Percentiles rank a stretch among this genome's conserved stretches.
Conservation (phyloP, 1,140 invertebrate genomes). For the Hetaerina americana region DNA sequence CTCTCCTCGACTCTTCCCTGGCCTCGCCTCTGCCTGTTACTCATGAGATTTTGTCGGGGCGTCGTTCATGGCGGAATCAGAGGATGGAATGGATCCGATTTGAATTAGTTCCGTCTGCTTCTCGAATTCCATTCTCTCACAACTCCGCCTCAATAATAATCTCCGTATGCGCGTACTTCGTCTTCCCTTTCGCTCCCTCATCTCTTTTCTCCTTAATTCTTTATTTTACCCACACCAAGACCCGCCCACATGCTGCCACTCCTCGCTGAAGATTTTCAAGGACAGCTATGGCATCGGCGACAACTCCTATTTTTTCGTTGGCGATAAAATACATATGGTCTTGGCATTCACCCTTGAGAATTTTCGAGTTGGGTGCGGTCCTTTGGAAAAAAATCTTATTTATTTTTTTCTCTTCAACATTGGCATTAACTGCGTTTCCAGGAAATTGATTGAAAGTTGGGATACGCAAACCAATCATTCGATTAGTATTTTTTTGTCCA, state of each 20-base stretch:
- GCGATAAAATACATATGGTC: background rate
- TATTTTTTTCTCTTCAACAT: too few relatives aligned
- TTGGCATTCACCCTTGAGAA: background rate
- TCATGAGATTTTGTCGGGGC: too few relatives aligned
- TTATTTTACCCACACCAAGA: background rate
- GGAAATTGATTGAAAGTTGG: too few relatives aligned
- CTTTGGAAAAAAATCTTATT: too few relatives aligned
- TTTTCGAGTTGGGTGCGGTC: background rate
- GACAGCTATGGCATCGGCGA: background rate
- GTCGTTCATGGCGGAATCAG: too few relatives aligned
- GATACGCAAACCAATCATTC: too few relatives aligned
- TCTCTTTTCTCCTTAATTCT: background rate
- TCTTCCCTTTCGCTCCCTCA: background rate
- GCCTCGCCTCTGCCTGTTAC: too few relatives aligned
- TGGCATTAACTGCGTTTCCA: background rate
- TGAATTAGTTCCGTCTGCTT: background rate
- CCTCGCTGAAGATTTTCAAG: background rate
- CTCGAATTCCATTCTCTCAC: background rate
- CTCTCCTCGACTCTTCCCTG: too few relatives aligned
- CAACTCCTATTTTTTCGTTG: background rate
- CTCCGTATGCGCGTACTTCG: too few relatives aligned
- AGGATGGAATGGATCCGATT: too few relatives aligned
- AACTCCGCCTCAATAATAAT: background rate
- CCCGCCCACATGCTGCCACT: background rate
- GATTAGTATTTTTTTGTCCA: too few relatives aligned